Evolutionary conservation across 2,797 vertebrate genomes (phyloP).

Genomic region (Ataeniobius toweri): DNA sequence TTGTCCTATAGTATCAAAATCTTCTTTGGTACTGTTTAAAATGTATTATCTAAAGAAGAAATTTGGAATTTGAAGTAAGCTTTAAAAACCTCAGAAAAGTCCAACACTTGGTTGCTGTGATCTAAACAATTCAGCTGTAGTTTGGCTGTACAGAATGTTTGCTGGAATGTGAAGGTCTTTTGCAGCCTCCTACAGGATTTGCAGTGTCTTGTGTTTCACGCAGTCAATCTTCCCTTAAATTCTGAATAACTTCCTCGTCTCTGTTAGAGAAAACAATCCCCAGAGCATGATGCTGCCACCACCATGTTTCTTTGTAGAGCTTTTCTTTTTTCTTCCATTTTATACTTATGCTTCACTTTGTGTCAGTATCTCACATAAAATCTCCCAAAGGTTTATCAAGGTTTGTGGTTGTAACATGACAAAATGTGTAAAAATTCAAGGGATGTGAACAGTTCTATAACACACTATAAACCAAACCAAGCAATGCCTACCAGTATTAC

Average conservation of each 20-base stretch:
- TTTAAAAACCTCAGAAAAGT: not conserved
- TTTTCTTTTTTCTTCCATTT: not conserved
- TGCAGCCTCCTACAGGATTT: too few relatives aligned
- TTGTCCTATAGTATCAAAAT: not conserved
- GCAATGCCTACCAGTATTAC: constrained; percentile 3
- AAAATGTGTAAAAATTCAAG: too few relatives aligned
- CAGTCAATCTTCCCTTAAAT: too few relatives aligned
- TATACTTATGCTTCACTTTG: not conserved
- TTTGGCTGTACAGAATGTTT: not conserved
- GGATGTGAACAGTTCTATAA: not conserved
- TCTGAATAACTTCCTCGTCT: too few relatives aligned
- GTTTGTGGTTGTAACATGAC: not conserved
- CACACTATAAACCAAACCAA: not conserved
- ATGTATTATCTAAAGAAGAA: not conserved
- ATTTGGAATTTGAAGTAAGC: not conserved
- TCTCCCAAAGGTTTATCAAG: not conserved
- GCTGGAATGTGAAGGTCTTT: too few relatives aligned
- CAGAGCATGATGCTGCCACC: too few relatives aligned
- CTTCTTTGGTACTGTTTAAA: not conserved
- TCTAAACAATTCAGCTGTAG: not conserved
- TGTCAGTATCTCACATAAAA: not conserved
- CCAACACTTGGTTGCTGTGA: not conserved
- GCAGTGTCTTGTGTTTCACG: too few relatives aligned
- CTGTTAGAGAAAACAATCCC: too few relatives aligned
- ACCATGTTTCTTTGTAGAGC: too few relatives aligned